phyloP scores from a whole-genome alignment of 2,113 vertebrate species.

The Leucoraja erinaceus region DNA sequence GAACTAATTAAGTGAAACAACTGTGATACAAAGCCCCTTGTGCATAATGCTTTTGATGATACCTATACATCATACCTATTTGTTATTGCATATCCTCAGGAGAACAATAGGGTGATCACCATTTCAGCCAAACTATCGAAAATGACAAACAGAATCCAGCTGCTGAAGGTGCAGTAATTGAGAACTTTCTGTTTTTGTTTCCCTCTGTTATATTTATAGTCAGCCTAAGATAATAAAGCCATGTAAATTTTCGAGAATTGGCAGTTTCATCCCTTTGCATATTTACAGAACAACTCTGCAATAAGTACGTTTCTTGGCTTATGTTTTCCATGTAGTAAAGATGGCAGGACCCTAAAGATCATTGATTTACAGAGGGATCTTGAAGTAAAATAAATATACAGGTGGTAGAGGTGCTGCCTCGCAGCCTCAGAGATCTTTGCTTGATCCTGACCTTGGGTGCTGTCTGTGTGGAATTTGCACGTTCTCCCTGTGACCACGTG shows the following conservation, averaged over 20 bases:
- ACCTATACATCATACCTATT: background rate
- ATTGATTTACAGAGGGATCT: too few species aligned
- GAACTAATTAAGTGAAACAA: background rate
- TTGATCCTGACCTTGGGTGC: too few species aligned
- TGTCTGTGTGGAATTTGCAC: too few species aligned
- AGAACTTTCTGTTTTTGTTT: background rate
- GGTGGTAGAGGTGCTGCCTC: too few species aligned
- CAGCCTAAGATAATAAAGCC: background rate
- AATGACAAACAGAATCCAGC: background rate
- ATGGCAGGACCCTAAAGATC: too few species aligned
- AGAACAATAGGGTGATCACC: background rate
- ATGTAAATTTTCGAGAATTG: background rate
- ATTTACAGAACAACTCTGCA: too few species aligned
- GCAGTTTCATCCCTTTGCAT: background rate
- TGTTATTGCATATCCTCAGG: background rate
- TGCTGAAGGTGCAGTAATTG: background rate
- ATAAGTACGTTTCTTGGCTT: background rate
- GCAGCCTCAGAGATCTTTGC: too few species aligned
- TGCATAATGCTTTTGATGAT: background rate
- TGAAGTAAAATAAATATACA: too few species aligned
- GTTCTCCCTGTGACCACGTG: too few species aligned
- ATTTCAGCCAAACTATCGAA: background rate
- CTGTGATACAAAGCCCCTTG: background rate
- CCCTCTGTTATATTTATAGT: background rate
- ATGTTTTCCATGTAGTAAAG: too few species aligned